These are phyloP conservation scores for Bombus pyrosoma DNA, from an alignment of 1,140 invertebrate genomes.

Conservation along the genomic window DNA sequence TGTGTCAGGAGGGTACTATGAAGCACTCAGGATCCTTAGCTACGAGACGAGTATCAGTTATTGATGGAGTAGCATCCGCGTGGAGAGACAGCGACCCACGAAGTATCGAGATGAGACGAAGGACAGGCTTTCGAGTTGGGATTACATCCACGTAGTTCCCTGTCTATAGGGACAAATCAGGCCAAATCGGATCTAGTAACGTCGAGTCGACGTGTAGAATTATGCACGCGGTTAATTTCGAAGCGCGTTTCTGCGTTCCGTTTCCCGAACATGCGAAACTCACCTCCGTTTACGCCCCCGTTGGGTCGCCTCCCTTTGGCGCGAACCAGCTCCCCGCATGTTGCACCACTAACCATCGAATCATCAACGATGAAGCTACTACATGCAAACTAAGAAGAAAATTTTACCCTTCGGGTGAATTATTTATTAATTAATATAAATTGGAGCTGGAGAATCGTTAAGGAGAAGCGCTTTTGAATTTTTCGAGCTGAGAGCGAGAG, in stretches of 20 bases:
- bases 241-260: conserved; percentile 55
- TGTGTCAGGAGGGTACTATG: conserved; percentile 66
- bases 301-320: background rate
- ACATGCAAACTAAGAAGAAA: background rate
- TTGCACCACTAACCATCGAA: conserved; percentile 1
- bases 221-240: conserved; percentile 64
- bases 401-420: background rate
- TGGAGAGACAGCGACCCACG: conserved; percentile 6
- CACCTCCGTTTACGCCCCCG: too few species aligned
- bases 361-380: background rate
- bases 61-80: conserved; percentile 60
- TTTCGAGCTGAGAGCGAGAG: background rate
- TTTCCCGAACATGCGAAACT: conserved; percentile 41
- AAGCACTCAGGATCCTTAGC: conserved; percentile 59
- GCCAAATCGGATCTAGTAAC: conserved; percentile 51
- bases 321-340: background rate
- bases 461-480: background rate
- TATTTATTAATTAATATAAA: background rate
- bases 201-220: conserved; percentile 62
- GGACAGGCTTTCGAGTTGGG: conserved; percentile 18
- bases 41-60: conserved; percentile 73
- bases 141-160: conserved; percentile 40
- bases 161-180: conserved; percentile 58
- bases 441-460: background rate
- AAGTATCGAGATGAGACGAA: conserved; percentile 42